Evolutionary conservation across 1,140 invertebrate genomes (phyloP).

Genomic region (Drosophila eugracilis): DNA sequence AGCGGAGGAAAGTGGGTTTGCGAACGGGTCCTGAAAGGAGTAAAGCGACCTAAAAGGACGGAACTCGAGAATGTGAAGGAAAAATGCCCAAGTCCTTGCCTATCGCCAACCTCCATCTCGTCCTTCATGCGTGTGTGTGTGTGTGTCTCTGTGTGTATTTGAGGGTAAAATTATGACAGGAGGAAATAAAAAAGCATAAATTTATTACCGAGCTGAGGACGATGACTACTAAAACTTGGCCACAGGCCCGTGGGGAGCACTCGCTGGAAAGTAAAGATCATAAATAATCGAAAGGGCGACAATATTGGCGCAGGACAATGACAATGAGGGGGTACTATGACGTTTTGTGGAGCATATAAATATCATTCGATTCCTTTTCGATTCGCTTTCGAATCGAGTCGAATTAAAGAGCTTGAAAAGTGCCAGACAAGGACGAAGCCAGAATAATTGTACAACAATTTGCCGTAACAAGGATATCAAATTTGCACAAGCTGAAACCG

Average conservation of each 20-base stretch:
- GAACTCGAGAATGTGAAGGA: constrained; percentile 33
- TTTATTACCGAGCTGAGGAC: constrained; percentile 78
- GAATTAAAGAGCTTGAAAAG: constrained; percentile 41
- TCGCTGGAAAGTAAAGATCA: constrained; percentile 71
- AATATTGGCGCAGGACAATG: constrained; percentile 75
- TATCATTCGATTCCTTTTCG: constrained; percentile 52
- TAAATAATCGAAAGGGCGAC: constrained; percentile 82
- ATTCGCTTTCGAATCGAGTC: constrained; percentile 14
- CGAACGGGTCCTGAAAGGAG: constrained; percentile 27
- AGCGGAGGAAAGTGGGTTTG: too few relatives aligned
- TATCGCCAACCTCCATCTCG: constrained; percentile 37
- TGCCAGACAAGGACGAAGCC: constrained; percentile 24
- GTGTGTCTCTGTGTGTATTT: constrained; percentile 59
- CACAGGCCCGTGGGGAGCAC: constrained; percentile 77
- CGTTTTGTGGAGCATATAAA: constrained; percentile 62
- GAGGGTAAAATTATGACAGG: constrained; percentile 83
- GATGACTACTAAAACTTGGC: constrained; percentile 83
- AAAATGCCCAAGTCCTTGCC: constrained; percentile 72
- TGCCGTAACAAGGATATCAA: constrained; percentile 82
- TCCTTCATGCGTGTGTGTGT: constrained; percentile 44
- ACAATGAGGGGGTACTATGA: constrained; percentile 47
- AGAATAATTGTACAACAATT: constrained; percentile 82
- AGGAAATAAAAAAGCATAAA: constrained; percentile 84
- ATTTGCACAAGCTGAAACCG: constrained; percentile 66
- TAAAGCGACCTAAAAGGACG: constrained; percentile 1